These are phyloP conservation scores for Drosophila ironensis DNA, from an alignment of 1,140 invertebrate genomes.

Conservation along the genomic window DNA sequence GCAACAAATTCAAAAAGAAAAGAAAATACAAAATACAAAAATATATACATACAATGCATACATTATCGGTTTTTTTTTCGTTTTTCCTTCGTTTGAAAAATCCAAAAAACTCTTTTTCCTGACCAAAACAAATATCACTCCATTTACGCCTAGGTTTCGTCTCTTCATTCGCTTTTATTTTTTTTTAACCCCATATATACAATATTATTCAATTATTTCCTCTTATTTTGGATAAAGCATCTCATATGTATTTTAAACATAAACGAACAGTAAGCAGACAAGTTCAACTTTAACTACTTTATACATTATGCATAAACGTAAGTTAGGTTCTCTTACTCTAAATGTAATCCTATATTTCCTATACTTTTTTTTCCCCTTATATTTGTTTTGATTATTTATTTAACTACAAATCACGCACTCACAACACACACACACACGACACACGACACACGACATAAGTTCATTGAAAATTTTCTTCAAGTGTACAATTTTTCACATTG, in stretches of 20 bases:
- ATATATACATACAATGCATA: slow-evolving; percentile 16
- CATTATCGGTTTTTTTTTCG: slow-evolving; percentile 4
- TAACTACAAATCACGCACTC: slow-evolving; percentile 27
- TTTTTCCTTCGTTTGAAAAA: slow-evolving; percentile 1
- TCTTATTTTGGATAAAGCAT: slow-evolving; percentile 53
- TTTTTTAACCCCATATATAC: not conserved
- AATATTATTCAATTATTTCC: slow-evolving; percentile 2
- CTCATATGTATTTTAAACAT: slow-evolving; percentile 35
- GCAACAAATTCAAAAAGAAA: slow-evolving; percentile 12
- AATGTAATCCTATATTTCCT: not conserved
- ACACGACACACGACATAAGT: slow-evolving; percentile 16
- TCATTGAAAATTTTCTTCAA: slow-evolving; percentile 69
- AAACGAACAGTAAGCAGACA: slow-evolving; percentile 2
- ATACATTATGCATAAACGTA: slow-evolving; percentile 21
- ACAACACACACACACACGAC: not conserved
- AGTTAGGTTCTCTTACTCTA: slow-evolving; percentile 1
- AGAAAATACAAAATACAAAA: slow-evolving; percentile 22
- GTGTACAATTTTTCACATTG: slow-evolving; percentile 58
- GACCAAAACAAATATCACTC: slow-evolving; percentile 39
- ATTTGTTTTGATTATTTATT: slow-evolving; percentile 54
- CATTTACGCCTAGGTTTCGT: slow-evolving; percentile 28
- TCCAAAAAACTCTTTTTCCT: slow-evolving; percentile 16
- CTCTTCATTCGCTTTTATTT: slow-evolving; percentile 4
- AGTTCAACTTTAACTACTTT: slow-evolving; percentile 36
- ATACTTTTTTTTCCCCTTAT: not conserved